These are phyloP conservation scores for Pocillopora meandrina DNA, from an alignment of 92 coral and sea anemone species.

Conservation along the genomic window DNA sequence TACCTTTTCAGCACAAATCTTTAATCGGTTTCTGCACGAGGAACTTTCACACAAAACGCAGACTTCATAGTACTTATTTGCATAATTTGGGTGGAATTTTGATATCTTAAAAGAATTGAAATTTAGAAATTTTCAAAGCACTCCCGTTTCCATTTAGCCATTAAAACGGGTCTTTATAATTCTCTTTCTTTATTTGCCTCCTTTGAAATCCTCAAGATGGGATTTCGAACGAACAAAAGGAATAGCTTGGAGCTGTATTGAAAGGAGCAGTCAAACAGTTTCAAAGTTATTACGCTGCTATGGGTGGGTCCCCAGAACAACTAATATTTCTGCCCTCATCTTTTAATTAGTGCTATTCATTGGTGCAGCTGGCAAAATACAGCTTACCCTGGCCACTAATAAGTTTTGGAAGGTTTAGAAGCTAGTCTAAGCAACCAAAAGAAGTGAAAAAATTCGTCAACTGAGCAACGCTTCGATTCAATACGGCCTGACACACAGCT, in stretches of 20 bases:
- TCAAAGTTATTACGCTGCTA: background rate
- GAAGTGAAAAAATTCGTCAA: constrained; percentile 9
- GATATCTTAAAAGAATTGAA: too few relatives aligned
- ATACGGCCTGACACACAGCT: background rate
- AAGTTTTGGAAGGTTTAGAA: background rate
- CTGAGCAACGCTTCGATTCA: background rate
- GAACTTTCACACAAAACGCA: too few relatives aligned
- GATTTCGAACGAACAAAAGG: background rate
- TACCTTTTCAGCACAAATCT: too few relatives aligned
- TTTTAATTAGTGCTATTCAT: constrained; percentile 1
- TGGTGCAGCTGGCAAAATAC: constrained; percentile 44
- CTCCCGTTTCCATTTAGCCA: background rate
- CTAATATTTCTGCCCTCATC: background rate
- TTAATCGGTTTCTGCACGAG: too few relatives aligned
- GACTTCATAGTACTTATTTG: too few relatives aligned
- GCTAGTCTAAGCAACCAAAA: constrained; percentile 42
- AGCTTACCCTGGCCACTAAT: constrained; percentile 7
- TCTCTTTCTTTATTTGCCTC: background rate
- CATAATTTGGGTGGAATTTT: too few relatives aligned
- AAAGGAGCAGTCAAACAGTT: background rate
- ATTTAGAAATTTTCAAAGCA: background rate
- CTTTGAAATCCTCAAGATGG: background rate
- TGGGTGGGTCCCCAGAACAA: background rate
- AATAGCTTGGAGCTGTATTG: background rate
- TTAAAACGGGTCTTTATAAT: background rate